phyloP scores from a whole-genome alignment of 2,113 vertebrate species.

The Dromas ardeola region DNA sequence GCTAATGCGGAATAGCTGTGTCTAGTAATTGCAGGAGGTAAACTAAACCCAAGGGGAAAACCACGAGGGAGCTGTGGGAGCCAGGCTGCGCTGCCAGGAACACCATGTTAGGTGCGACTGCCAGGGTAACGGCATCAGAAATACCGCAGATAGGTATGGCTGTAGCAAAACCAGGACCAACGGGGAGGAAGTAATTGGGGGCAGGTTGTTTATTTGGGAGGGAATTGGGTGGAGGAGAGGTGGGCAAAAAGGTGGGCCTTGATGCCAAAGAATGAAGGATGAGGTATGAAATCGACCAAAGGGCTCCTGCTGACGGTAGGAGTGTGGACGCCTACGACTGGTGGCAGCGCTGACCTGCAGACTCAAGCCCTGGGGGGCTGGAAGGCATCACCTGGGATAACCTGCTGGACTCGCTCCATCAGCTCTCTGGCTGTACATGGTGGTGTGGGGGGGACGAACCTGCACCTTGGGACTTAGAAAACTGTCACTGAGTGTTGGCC shows the following conservation, averaged over 20 bases:
- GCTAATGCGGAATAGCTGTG: not conserved
- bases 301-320: not conserved
- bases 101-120: fast-evolving
- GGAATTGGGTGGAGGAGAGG: not conserved
- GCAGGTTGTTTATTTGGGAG: not conserved
- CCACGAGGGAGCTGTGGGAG: fast-evolving
- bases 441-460: fast-evolving
- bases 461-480: not conserved
- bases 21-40: not conserved
- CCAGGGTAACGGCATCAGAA: not conserved
- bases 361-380: not conserved
- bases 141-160: not conserved
- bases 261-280: not conserved
- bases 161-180: not conserved
- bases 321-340: fast-evolving
- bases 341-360: not conserved
- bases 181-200: not conserved
- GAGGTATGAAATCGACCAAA: not conserved
- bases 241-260: not conserved
- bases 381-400: not conserved
- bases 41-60: not conserved
- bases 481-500: not conserved
- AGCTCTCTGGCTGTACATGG: fast-evolving
- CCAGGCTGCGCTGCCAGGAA: not conserved
- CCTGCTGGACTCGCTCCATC: fast-evolving